These are phyloP conservation scores for Cryptoprocta ferox DNA, from an alignment of 2,797 vertebrate genomes.

Conservation along the genomic window DNA sequence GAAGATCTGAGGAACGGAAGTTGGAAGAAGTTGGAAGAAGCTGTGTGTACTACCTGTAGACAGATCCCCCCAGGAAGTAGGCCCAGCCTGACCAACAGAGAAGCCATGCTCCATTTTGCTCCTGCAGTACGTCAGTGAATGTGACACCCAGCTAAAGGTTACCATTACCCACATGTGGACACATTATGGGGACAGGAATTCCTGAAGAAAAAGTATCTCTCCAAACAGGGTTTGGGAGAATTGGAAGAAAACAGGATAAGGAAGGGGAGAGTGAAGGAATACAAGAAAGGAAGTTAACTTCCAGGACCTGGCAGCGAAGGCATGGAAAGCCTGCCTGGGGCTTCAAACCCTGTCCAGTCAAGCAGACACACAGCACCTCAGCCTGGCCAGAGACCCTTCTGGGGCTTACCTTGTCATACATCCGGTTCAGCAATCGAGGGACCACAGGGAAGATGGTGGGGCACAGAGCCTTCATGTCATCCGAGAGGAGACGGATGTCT, in stretches of 20 bases:
- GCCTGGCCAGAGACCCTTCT: neutral
- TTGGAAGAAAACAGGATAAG: neutral
- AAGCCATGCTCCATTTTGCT: neutral
- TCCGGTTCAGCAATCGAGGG: constrained; percentile 96
- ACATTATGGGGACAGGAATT: neutral
- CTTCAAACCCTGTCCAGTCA: neutral
- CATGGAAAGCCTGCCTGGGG: neutral
- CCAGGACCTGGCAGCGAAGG: neutral
- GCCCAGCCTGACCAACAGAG: neutral
- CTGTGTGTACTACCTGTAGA: neutral
- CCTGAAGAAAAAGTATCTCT: neutral
- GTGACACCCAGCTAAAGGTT: neutral
- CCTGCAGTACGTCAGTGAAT: neutral
- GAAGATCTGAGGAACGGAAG: constrained; percentile 91
- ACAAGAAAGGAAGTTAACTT: neutral
- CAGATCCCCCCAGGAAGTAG: neutral
- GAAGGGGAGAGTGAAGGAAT: neutral
- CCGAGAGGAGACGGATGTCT: constrained; percentile 96
- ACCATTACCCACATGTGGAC: neutral
- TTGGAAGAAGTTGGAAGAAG: neutral
- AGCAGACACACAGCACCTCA: neutral
- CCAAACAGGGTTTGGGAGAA: neutral
- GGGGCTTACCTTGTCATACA: constrained; percentile 96
- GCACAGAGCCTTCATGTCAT: constrained; percentile 96
- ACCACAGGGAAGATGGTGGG: constrained; percentile 99